Conservation (phyloP, 2,888 invertebrate genomes). For the Drosophila robusta region DNA sequence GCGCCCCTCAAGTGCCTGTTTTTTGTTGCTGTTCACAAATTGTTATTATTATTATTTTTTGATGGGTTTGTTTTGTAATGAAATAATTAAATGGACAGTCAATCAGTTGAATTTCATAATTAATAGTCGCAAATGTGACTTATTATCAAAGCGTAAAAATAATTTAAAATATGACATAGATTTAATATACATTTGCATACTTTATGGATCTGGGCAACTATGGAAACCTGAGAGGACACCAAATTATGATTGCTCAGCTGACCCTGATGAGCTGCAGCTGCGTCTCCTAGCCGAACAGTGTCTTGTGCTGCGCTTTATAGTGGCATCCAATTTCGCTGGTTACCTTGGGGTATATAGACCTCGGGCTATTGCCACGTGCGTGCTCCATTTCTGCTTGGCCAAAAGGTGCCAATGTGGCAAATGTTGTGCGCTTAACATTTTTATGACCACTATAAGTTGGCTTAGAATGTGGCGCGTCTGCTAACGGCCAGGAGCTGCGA, state of each 20-base stretch:
- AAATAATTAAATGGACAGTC: slow-evolving; percentile 62
- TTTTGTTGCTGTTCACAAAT: slow-evolving; percentile 49
- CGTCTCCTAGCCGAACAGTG: slow-evolving; percentile 28
- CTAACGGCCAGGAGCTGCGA: slow-evolving; percentile 40
- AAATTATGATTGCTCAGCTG: slow-evolving; percentile 66
- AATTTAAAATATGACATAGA: neutral
- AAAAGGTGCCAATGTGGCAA: slow-evolving; percentile 78
- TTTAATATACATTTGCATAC: slow-evolving; percentile 1
- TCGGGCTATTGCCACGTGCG: slow-evolving; percentile 66
- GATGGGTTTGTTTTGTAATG: slow-evolving; percentile 50
- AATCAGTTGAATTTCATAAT: slow-evolving; percentile 38
- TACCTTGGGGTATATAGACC: slow-evolving; percentile 1
- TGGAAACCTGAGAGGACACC: slow-evolving; percentile 25
- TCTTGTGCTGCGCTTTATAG: slow-evolving; percentile 11
- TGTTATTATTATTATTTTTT: slow-evolving; percentile 38
- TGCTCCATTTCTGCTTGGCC: slow-evolving; percentile 69
- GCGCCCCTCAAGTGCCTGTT: slow-evolving; percentile 37
- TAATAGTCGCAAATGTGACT: slow-evolving; percentile 2
- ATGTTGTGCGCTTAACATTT: slow-evolving; percentile 76
- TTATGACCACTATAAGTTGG: slow-evolving; percentile 70
- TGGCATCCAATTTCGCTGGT: slow-evolving; percentile 68
- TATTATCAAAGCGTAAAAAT: too few species aligned
- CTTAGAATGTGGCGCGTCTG: slow-evolving; percentile 58
- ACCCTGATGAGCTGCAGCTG: slow-evolving; percentile 67
- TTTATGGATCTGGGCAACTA: slow-evolving; percentile 22